phyloP scores from a whole-genome alignment of 2,797 vertebrate species.

The Pteronotus mesoamericanus region DNA sequence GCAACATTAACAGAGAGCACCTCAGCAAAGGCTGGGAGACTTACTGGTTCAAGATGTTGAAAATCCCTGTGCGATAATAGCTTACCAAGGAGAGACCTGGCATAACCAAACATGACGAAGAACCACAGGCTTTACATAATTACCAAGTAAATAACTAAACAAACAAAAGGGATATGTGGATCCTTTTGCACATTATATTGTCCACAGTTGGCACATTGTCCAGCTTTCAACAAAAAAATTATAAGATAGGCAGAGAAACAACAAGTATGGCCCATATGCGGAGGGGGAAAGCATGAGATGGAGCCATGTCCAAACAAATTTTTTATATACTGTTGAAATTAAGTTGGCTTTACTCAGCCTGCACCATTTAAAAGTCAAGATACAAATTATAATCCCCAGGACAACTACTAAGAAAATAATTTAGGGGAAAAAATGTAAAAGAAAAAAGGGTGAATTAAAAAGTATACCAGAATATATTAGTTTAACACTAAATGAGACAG shows the following conservation, averaged over 20 bases:
- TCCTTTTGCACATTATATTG: background rate
- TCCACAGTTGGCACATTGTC: background rate
- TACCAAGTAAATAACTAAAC: background rate
- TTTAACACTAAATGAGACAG: background rate
- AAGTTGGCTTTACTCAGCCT: background rate
- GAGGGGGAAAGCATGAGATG: background rate
- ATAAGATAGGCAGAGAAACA: background rate
- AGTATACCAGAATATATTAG: background rate
- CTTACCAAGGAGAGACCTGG: background rate
- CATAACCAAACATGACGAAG: background rate
- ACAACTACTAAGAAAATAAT: background rate
- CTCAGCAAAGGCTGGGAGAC: background rate
- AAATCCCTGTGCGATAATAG: background rate
- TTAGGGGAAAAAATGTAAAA: background rate
- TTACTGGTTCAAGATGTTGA: background rate
- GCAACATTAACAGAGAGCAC: background rate
- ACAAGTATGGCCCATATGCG: background rate
- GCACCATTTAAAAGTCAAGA: constrained; percentile 14
- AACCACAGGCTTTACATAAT: background rate
- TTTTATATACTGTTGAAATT: constrained; percentile 1
- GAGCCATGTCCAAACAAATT: background rate
- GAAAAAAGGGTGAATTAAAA: background rate
- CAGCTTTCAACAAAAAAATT: background rate
- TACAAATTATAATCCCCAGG: background rate
- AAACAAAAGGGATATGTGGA: background rate